A percentile compares a stretch with the other conserved stretches of the same genome.
Evolutionary conservation across 2,888 invertebrate genomes (phyloP).

Genomic region (Parasteatoda lunata): DNA sequence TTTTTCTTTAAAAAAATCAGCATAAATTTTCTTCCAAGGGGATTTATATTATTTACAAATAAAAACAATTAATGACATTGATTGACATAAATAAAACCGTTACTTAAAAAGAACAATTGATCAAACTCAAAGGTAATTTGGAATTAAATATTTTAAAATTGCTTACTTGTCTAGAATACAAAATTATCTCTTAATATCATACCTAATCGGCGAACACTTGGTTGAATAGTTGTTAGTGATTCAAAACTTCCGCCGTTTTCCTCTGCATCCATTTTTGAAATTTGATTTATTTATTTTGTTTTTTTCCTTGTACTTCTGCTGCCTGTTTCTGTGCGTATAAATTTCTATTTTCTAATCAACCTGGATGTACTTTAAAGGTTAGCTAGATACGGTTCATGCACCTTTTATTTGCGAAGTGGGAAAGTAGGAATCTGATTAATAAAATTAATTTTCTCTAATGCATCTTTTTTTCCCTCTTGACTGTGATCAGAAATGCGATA

Average conservation of each 20-base stretch:
- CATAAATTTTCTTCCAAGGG: not conserved
- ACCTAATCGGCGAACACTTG: conserved; percentile 54
- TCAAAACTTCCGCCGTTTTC: conserved; percentile 56
- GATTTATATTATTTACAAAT: not conserved
- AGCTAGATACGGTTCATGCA: too few species aligned
- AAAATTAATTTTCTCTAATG: too few species aligned
- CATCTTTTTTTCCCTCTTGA: too few species aligned
- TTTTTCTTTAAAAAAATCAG: not conserved
- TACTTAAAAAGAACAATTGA: not conserved
- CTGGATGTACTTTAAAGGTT: too few species aligned
- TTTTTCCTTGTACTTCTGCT: too few species aligned
- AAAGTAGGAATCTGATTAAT: too few species aligned
- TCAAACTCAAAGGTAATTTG: too few species aligned
- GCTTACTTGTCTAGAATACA: not conserved
- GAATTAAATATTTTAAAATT: too few species aligned
- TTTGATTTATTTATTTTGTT: not conserved
- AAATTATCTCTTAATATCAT: not conserved
- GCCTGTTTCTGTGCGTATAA: too few species aligned
- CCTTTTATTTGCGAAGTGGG: too few species aligned
- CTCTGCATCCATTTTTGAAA: conserved; percentile 25
- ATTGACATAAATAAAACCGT: not conserved
- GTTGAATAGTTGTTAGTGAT: conserved; percentile 58
- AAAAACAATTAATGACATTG: not conserved
- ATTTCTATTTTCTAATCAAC: too few species aligned
- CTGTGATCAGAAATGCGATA: too few species aligned